phyloP scores from a whole-genome alignment of 2,113 vertebrate species.

The Puma concolor region DNA sequence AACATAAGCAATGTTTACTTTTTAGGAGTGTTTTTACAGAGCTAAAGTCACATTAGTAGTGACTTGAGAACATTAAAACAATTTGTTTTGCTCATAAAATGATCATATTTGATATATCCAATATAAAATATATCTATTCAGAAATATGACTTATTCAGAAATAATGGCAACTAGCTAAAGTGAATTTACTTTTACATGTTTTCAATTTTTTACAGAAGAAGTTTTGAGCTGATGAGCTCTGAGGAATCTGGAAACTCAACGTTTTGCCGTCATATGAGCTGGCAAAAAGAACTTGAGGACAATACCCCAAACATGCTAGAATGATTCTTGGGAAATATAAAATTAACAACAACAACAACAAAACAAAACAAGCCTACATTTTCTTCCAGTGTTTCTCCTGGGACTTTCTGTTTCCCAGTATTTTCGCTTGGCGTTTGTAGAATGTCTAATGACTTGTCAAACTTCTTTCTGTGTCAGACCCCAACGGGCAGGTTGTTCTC shows the following conservation, averaged over 20 bases:
- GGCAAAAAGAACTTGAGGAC: background rate
- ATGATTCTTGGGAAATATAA: background rate
- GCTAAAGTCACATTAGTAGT: background rate
- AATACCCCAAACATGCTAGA: background rate
- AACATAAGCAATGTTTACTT: background rate
- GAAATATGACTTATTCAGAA: constrained; percentile 18
- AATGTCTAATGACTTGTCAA: too few relatives aligned
- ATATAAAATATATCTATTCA: background rate
- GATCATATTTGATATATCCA: constrained; percentile 4
- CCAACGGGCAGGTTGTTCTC: background rate
- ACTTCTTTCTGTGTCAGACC: background rate
- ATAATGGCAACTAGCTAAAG: background rate
- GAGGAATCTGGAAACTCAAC: background rate
- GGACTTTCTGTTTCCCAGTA: background rate
- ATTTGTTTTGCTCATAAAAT: constrained; percentile 26
- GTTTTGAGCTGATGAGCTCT: background rate
- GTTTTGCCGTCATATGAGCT: background rate
- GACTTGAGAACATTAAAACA: background rate
- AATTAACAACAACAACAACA: background rate
- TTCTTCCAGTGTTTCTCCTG: background rate
- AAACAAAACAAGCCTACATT: background rate
- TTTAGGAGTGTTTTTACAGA: constrained; percentile 1
- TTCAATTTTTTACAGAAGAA: background rate
- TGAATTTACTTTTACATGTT: constrained; percentile 19
- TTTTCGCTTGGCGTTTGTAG: background rate